A percentile compares a stretch with the other conserved stretches of the same genome.
These are phyloP conservation scores for Steatornis caripensis DNA, from an alignment of 2,113 vertebrate genomes.

Conservation along the genomic window DNA sequence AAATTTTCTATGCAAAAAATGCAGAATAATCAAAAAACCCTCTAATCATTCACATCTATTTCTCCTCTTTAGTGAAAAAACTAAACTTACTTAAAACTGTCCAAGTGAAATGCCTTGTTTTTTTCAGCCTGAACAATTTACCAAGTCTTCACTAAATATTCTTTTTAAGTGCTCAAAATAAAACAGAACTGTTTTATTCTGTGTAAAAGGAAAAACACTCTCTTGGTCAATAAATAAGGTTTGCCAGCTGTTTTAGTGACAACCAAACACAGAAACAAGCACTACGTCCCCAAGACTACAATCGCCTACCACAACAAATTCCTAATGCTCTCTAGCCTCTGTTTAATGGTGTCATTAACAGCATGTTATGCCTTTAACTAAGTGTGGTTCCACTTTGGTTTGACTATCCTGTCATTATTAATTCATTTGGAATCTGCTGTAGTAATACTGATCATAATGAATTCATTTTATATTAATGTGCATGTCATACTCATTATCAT, in stretches of 20 bases:
- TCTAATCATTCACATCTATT: neutral
- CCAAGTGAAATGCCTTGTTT: neutral
- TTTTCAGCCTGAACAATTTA: neutral
- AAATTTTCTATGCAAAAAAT: neutral
- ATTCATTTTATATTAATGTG: constrained; percentile 40
- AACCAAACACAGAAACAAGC: neutral
- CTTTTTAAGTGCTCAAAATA: neutral
- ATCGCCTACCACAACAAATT: neutral
- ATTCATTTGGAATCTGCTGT: constrained; percentile 42
- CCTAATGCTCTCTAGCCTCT: neutral
- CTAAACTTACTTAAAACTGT: neutral
- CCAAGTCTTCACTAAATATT: neutral
- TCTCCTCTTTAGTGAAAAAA: neutral
- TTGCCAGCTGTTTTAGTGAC: neutral
- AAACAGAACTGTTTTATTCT: neutral
- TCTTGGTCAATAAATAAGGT: neutral
- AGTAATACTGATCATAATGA: constrained; percentile 1
- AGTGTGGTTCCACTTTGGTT: constrained; percentile 6
- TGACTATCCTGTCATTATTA: constrained; percentile 47
- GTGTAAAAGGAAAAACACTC: neutral
- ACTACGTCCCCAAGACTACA: neutral
- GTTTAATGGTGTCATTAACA: neutral
- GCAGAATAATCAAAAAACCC: neutral
- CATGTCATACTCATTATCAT: constrained; percentile 1
- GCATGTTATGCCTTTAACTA: neutral